phyloP scores from a whole-genome alignment of 2,888 invertebrate species.

The Scaptodrosophila latifasciaeformis region DNA sequence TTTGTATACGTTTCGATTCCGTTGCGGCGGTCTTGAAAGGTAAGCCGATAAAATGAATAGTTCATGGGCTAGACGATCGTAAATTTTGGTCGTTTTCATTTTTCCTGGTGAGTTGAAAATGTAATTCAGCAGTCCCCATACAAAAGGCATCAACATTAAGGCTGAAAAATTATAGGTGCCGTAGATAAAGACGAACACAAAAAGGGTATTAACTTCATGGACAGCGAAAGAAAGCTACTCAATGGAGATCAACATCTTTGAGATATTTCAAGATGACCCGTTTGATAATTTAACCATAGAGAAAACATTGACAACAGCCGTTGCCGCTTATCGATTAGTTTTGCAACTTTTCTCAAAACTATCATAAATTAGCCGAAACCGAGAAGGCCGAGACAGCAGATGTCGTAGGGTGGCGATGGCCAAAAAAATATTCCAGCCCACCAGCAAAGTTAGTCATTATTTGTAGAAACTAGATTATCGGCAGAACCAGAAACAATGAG shows the following conservation, averaged over 20 bases:
- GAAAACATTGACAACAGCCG: no score
- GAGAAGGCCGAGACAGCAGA: not conserved
- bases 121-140: not conserved
- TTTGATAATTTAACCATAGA: no score
- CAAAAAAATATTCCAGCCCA: constrained; percentile 23
- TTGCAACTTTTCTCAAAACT: no score
- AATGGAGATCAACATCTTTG: no score
- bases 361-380: no score
- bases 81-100: no score
- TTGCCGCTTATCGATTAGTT: no score
- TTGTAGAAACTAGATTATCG: constrained; percentile 36
- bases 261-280: no score
- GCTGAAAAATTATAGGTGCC: constrained; percentile 1
- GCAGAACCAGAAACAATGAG: constrained; percentile 21
- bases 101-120: constrained; percentile 18
- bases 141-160: constrained; percentile 19
- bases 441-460: constrained; percentile 29
- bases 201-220: no score
- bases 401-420: not conserved
- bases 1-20: constrained; percentile 12
- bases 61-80: constrained; percentile 29
- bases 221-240: no score
- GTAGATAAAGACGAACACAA: no score
- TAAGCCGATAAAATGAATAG: constrained; percentile 40
- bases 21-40: constrained; percentile 23